Base-by-base conservation (phyloP, 2,113 vertebrate genomes). In the Eptesicus fuscus region DNA sequence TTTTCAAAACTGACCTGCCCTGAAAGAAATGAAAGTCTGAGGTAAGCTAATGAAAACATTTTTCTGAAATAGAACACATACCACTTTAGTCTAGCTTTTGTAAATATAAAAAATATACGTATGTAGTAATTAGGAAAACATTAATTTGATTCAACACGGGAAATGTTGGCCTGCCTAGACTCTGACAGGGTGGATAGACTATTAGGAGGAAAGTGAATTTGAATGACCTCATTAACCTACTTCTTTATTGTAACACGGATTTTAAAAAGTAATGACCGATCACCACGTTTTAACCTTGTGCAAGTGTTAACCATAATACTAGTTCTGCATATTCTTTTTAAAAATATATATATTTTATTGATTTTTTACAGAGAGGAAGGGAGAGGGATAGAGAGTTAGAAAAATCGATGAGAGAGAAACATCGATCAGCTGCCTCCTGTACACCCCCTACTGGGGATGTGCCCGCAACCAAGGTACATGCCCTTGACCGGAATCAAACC, bases 1-100 rank as follows among this genome's bases (percentile, higher is more conserved):
- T 99, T 99, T 88, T 98, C 99, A 56, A 97, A 98, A 76, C 96
- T 99, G 93, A 97, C 99, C 1, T 99, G 99, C 88, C 98, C 98
- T 91, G 98, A 98, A 97, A 98, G 99, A 96, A 98, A 99, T 71
- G 96, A 98, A 94, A 97, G 89, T 47, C 88, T 99, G 93, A 99
- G 99, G 99, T 99, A 97, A 98, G 98, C 71, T 73, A 20, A 76
- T 76, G 59, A 79, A 93, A 76, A 88, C 61, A 28, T 71, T 88
- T 76, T 73, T 13, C 88, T 93, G 69, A 92, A 95, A 37, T 47
- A 65, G 30, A 65, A 70, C 18, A 61, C 12, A 32, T 14, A 42
- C 63, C 20, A 76, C 25, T 74, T 91, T 14, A 61, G 42, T 70
- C 25, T 90, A 76, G 16, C 23, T 49, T n/a, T 10, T 80, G 35